A percentile compares a stretch with the other conserved stretches of the same genome.
Evolutionary conservation across 2,113 vertebrate species (phyloP).

Genomic region (Pterocles orientalis): DNA sequence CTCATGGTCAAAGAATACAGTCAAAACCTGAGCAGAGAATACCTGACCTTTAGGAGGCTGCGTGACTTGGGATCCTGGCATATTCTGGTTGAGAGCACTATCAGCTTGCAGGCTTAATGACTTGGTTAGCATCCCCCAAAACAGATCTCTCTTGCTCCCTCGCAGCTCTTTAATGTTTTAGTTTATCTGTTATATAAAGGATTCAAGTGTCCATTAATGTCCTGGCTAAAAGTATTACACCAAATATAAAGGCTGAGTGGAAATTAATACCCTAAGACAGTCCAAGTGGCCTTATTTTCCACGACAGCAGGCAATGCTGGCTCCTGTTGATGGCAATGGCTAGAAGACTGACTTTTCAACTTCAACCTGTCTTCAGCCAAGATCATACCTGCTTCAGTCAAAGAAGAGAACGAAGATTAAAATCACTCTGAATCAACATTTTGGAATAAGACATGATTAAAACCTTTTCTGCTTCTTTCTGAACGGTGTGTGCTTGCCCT

Average conservation of each 20-base stretch:
- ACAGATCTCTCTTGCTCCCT: background rate
- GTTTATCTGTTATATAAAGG: background rate
- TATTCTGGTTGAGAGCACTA: background rate
- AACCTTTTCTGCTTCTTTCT: background rate
- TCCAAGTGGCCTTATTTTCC: background rate
- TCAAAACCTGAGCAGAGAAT: background rate
- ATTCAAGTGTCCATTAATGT: background rate
- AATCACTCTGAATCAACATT: background rate
- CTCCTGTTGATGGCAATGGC: background rate
- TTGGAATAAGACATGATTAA: background rate
- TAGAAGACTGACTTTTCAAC: background rate
- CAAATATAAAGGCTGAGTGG: background rate
- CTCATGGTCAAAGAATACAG: background rate
- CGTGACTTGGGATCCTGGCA: background rate
- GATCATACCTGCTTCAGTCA: background rate
- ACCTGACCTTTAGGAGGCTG: background rate
- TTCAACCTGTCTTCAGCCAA: background rate
- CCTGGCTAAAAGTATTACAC: background rate
- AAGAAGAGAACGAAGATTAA: background rate
- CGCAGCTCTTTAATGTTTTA: background rate
- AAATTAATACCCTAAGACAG: background rate
- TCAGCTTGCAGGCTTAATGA: background rate
- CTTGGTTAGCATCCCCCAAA: background rate
- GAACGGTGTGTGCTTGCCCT: background rate
- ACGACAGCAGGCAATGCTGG: background rate